Evolutionary conservation across 1,140 invertebrate species (phyloP).

Genomic region (Phymorhynchus buccinoides): DNA sequence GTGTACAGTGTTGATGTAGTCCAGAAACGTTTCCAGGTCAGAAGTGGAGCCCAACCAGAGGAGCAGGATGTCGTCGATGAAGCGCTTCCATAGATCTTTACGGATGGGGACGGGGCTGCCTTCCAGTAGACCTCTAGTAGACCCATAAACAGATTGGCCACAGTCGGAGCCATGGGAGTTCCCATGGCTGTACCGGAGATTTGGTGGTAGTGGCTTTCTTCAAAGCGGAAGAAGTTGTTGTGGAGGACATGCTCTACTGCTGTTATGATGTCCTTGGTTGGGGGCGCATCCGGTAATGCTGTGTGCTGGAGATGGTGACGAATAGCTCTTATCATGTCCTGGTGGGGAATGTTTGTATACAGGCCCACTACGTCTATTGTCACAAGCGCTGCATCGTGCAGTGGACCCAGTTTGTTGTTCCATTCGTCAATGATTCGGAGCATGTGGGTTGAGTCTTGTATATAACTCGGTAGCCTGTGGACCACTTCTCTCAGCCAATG

Average conservation of each 20-base stretch:
- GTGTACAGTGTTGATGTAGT: too few species aligned
- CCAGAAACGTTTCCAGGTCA: too few species aligned
- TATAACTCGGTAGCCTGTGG: not conserved
- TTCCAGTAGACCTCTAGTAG: not conserved
- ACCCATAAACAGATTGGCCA: not conserved
- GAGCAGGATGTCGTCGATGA: not conserved
- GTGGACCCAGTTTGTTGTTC: not conserved
- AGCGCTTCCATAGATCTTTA: not conserved
- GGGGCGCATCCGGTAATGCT: not conserved
- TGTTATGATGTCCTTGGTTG: not conserved
- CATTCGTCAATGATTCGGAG: not conserved
- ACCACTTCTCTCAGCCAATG: not conserved
- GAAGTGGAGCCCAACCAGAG: too few species aligned
- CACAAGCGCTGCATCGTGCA: too few species aligned
- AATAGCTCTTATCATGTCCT: not conserved
- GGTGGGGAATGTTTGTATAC: not conserved
- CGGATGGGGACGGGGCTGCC: not conserved
- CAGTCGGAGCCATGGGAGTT: not conserved
- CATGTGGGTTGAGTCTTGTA: not conserved
- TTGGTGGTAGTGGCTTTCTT: not conserved
- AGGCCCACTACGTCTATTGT: not conserved
- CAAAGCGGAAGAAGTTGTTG: slow-evolving; percentile 1
- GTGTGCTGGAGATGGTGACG: not conserved
- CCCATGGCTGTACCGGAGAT: not conserved
- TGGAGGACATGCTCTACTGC: not conserved